phyloP scores from a whole-genome alignment of 2,797 vertebrate species.

The Sternarchorhynchus goeldii region DNA sequence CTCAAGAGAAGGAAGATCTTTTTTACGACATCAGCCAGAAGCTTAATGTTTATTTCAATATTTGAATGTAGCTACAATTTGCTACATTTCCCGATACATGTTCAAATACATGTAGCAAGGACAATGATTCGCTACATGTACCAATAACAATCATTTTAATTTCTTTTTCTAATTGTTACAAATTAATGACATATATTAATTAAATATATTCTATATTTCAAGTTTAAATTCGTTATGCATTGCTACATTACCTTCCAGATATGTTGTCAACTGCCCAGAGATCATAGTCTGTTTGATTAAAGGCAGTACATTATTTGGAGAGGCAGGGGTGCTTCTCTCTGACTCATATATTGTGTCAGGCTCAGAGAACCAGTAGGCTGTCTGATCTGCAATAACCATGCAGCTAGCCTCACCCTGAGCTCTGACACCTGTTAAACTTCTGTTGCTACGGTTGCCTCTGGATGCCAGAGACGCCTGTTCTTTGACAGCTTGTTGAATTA shows the following conservation, averaged over 20 bases:
- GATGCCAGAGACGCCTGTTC: conserved; percentile 20
- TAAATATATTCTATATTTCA: no score
- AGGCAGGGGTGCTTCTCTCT: not conserved
- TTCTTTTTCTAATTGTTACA: no score
- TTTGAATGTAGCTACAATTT: no score
- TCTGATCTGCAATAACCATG: not conserved
- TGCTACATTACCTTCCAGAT: not conserved
- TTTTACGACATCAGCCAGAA: no score
- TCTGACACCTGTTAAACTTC: conserved; percentile 33
- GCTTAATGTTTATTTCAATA: no score
- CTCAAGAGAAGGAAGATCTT: no score
- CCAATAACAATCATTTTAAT: no score
- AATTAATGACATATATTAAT: no score
- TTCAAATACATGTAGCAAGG: no score
- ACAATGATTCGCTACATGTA: no score
- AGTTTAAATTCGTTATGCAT: not conserved
- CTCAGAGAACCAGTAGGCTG: not conserved
- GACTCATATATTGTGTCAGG: not conserved
- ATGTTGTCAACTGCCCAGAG: no score
- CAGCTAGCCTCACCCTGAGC: conserved; percentile 12
- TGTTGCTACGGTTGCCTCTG: conserved; percentile 26
- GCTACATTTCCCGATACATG: no score
- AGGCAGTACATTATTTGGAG: conserved; percentile 4
- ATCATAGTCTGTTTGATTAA: not conserved
- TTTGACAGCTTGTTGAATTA: conserved; percentile 12